These are phyloP conservation scores for Phlogophora meticulosa DNA, from an alignment of 2,888 invertebrate species.

Conservation along the genomic window DNA sequence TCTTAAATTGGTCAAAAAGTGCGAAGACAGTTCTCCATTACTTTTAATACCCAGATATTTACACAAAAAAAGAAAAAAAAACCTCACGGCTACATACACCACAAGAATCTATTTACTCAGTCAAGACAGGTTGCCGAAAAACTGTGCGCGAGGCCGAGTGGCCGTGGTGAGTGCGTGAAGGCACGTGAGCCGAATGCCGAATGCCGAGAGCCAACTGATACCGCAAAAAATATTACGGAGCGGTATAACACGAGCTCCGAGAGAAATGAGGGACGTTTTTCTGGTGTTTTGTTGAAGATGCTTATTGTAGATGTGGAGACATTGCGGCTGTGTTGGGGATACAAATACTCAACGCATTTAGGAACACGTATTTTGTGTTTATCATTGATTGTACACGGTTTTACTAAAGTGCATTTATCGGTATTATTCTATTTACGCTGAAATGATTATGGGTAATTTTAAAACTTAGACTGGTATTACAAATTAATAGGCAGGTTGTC, in stretches of 20 bases:
- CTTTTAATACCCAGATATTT: background rate
- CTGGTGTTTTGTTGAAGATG: constrained; percentile 38
- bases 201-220: constrained; percentile 41
- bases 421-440: no score
- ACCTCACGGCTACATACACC: background rate
- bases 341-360: constrained; percentile 5
- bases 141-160: constrained; percentile 51
- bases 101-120: constrained; percentile 54
- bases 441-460: no score
- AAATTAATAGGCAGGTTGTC: no score
- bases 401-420: no score
- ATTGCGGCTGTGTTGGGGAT: constrained; percentile 5
- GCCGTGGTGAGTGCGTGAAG: constrained; percentile 52
- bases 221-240: constrained; percentile 58
- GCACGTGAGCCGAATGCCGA: constrained; percentile 52
- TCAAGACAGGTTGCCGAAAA: constrained; percentile 54
- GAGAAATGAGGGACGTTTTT: constrained; percentile 48
- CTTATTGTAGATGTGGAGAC: constrained; percentile 23
- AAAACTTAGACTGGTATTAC: no score
- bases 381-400: no score
- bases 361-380: no score
- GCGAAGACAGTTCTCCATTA: constrained; percentile 4
- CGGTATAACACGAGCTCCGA: constrained; percentile 35
- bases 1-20: no score
- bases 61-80: constrained; percentile 26